A percentile compares a stretch with the other conserved stretches of the same genome.
These are phyloP conservation scores for Ctenopoma multispine DNA, from an alignment of 2,797 vertebrate genomes.

Conservation along the genomic window DNA sequence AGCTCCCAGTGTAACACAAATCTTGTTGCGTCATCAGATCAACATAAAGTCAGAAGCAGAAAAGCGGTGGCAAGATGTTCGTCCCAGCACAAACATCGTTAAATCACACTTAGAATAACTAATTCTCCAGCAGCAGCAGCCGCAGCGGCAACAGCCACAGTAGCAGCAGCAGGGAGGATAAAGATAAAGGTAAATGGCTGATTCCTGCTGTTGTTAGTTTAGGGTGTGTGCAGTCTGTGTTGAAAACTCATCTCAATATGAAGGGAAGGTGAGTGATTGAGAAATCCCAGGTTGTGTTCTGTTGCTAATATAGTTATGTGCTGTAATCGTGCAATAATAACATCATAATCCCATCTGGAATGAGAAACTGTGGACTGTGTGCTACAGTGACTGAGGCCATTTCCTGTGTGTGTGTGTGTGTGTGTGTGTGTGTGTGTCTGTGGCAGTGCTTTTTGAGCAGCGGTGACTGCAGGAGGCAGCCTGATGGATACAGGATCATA, in stretches of 20 bases:
- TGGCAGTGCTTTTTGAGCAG: conserved; percentile 78
- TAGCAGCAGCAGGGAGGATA: conserved; percentile 38
- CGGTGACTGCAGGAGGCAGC: conserved; percentile 77
- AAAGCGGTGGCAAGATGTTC: conserved; percentile 17
- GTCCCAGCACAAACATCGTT: conserved; percentile 41
- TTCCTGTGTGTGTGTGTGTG: conserved; percentile 69
- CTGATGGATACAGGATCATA: conserved; percentile 82
- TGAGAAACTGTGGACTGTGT: conserved; percentile 78
- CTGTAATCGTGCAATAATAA: conserved; percentile 81
- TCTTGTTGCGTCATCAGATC: conserved; percentile 44
- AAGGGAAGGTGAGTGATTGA: conserved; percentile 79
- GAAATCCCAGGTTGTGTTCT: conserved; percentile 79
- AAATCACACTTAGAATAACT: conserved; percentile 51
- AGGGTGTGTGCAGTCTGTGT: conserved; percentile 56
- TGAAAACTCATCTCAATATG: conserved; percentile 66
- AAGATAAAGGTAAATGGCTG: conserved; percentile 63
- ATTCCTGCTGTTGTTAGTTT: conserved; percentile 65
- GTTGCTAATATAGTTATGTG: conserved; percentile 78
- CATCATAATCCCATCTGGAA: conserved; percentile 83
- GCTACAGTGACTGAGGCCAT: conserved; percentile 77
- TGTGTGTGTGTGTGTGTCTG: conserved; percentile 38
- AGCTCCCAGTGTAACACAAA: conserved; percentile 20
- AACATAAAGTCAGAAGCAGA: conserved; percentile 30
- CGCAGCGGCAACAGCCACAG: no score
- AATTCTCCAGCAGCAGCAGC: conserved; percentile 36